These are phyloP conservation scores for Bombus huntii DNA, from an alignment of 1,140 invertebrate genomes.

Conservation along the genomic window DNA sequence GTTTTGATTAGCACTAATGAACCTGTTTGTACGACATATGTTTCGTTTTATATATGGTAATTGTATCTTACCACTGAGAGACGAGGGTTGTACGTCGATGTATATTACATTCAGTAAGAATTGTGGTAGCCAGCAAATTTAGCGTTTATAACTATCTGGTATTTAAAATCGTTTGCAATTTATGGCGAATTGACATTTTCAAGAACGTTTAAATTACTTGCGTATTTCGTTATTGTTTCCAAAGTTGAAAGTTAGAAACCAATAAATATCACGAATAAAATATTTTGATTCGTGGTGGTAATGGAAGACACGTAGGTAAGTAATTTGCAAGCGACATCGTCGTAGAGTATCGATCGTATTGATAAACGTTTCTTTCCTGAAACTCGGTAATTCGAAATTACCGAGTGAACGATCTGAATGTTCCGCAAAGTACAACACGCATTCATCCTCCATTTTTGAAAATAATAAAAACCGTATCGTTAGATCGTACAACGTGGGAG, in stretches of 20 bases:
- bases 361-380: too few species aligned
- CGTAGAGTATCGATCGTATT: too few species aligned
- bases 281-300: neutral
- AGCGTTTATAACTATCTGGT: neutral
- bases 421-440: neutral
- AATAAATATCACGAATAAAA: neutral
- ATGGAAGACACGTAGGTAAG: neutral
- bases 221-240: too few species aligned
- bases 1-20: neutral
- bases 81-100: neutral
- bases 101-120: neutral
- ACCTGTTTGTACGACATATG: neutral
- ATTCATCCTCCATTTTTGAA: too few species aligned
- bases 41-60: neutral
- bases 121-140: neutral
- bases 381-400: neutral
- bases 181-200: too few species aligned
- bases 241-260: neutral
- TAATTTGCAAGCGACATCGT: neutral
- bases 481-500: slow-evolving; percentile 5
- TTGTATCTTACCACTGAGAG: neutral
- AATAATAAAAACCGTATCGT: neutral
- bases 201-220: too few species aligned
- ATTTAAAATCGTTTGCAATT: too few species aligned
- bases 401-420: neutral